phyloP scores from a whole-genome alignment of 2,888 invertebrate species.

The Monochamus alternatus region DNA sequence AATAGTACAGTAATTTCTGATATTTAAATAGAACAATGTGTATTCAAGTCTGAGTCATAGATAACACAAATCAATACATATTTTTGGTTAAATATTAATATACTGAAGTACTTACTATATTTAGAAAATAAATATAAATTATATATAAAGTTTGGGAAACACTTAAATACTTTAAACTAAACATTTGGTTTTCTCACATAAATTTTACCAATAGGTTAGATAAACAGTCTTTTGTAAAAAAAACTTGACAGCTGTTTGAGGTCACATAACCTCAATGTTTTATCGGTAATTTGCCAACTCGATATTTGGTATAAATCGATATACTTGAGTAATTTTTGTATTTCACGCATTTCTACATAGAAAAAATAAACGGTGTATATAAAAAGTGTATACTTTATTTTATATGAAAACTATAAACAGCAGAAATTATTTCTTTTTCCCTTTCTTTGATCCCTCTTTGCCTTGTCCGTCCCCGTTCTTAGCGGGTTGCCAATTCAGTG shows the following conservation, averaged over 20 bases:
- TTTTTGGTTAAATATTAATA: neutral
- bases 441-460: slow-evolving; percentile 56
- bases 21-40: slow-evolving; percentile 3
- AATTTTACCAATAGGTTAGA: slow-evolving; percentile 1
- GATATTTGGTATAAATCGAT: no score
- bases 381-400: neutral
- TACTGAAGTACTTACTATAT: slow-evolving; percentile 27
- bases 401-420: neutral
- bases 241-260: slow-evolving; percentile 33
- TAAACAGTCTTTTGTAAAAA: neutral
- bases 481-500: slow-evolving; percentile 89
- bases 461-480: slow-evolving; percentile 66
- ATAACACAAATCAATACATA: slow-evolving; percentile 15
- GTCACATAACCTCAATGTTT: slow-evolving; percentile 16
- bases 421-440: slow-evolving; percentile 60
- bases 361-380: neutral
- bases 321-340: neutral
- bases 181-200: slow-evolving; percentile 34
- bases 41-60: neutral
- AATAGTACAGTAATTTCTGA: no score
- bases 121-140: slow-evolving; percentile 25
- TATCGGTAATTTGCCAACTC: neutral
- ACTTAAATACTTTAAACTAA: slow-evolving; percentile 14
- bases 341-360: neutral
- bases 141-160: slow-evolving; percentile 1